Evolutionary conservation across 2,888 invertebrate species (phyloP).

Genomic region (Tenthredo livida): DNA sequence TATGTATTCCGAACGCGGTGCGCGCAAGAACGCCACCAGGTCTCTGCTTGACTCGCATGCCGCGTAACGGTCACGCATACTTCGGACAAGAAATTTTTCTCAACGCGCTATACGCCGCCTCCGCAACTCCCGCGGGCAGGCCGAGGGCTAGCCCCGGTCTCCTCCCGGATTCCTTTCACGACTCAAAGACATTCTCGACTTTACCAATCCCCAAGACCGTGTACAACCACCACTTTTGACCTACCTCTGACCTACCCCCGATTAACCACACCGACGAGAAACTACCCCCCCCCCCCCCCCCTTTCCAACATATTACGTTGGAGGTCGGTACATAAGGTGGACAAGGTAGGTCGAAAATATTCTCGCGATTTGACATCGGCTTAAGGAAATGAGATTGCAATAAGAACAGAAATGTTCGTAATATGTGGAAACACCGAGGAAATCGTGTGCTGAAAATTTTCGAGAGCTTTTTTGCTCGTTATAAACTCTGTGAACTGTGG

Average conservation of each 20-base stretch:
- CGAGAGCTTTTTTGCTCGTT: neutral
- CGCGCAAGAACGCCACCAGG: conserved; percentile 30
- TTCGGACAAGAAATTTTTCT: conserved; percentile 69
- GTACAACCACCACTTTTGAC: conserved; percentile 1
- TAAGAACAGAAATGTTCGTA: neutral
- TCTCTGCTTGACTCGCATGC: conserved; percentile 42
- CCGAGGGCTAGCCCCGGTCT: conserved; percentile 41
- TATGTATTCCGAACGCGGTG: conserved; percentile 12
- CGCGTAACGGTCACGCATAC: conserved; percentile 61
- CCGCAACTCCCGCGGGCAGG: conserved; percentile 35
- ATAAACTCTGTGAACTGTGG: neutral
- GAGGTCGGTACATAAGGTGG: neutral
- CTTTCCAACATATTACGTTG: neutral
- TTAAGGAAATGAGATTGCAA: neutral
- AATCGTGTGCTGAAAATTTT: neutral
- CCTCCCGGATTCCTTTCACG: conserved; percentile 70
- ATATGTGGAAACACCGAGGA: neutral
- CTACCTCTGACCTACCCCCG: conserved; percentile 35
- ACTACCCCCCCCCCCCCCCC: neutral
- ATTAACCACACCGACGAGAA: conserved; percentile 32
- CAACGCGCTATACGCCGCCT: conserved; percentile 55
- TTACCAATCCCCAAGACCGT: conserved; percentile 54
- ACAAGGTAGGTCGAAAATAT: neutral
- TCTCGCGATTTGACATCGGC: neutral
- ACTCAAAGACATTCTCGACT: conserved; percentile 78